Evolutionary conservation across 1,140 invertebrate genomes (phyloP).

Genomic region (Aplysia californica): DNA sequence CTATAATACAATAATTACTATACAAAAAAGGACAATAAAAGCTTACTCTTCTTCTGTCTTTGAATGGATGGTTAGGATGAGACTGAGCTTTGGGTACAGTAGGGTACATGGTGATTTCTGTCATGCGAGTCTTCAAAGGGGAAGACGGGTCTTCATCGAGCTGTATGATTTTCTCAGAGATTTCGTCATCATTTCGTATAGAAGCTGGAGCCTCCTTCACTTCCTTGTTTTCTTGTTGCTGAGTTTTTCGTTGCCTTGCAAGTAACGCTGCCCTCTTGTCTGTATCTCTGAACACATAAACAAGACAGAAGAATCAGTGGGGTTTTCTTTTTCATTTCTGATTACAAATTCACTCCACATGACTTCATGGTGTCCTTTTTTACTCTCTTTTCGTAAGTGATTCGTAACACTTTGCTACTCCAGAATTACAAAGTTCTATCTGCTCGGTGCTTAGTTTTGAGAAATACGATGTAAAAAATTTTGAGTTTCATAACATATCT

Average conservation of each 20-base stretch:
- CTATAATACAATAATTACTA: too few relatives aligned
- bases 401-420: too few relatives aligned
- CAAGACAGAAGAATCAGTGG: background rate
- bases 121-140: slow-evolving; percentile 32
- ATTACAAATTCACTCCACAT: too few relatives aligned
- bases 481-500: too few relatives aligned
- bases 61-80: slow-evolving; percentile 52
- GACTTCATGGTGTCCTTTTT: too few relatives aligned
- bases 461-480: too few relatives aligned
- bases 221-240: slow-evolving; percentile 40
- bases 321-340: too few relatives aligned
- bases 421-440: too few relatives aligned
- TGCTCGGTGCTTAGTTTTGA: too few relatives aligned
- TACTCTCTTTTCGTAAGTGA: too few relatives aligned
- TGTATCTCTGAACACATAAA: slow-evolving; percentile 42
- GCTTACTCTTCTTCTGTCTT: slow-evolving; percentile 49
- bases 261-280: slow-evolving; percentile 48
- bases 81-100: slow-evolving; percentile 59
- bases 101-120: slow-evolving; percentile 48
- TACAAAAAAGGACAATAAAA: too few relatives aligned
- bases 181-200: slow-evolving; percentile 28
- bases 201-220: too few relatives aligned
- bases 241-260: slow-evolving; percentile 40
- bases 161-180: slow-evolving; percentile 16
- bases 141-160: slow-evolving; percentile 20